A percentile compares a stretch with the other conserved stretches of the same genome.
Evolutionary conservation across 2,797 vertebrate species (phyloP).

Genomic region (Ibycter americanus): DNA sequence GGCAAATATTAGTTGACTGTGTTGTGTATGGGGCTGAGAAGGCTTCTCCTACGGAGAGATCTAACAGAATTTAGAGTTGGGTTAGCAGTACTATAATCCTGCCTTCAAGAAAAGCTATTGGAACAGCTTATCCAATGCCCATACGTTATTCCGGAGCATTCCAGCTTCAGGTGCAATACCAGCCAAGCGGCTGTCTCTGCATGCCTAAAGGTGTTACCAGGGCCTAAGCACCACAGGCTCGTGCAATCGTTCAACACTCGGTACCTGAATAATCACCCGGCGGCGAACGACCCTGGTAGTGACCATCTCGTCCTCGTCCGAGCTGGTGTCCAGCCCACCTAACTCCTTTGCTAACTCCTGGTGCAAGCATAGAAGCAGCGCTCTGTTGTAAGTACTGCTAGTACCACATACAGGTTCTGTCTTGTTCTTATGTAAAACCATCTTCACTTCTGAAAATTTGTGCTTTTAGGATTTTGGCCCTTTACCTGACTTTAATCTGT

Average conservation of each 20-base stretch:
- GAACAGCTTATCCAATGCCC: background rate
- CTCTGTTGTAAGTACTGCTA: background rate
- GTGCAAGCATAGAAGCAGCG: slow-evolving; percentile 80
- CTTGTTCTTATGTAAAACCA: background rate
- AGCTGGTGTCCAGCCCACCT: slow-evolving; percentile 91
- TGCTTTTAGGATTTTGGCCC: background rate
- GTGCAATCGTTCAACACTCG: slow-evolving; percentile 46
- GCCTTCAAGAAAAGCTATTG: background rate
- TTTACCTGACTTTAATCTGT: background rate
- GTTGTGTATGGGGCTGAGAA: background rate
- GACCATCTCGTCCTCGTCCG: slow-evolving; percentile 92
- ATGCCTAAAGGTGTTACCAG: background rate
- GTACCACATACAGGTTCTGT: background rate
- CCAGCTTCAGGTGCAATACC: background rate
- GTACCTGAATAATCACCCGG: slow-evolving; percentile 97
- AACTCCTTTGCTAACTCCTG: slow-evolving; percentile 93
- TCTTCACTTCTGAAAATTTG: background rate
- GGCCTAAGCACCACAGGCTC: background rate
- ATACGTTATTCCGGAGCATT: slow-evolving; percentile 34
- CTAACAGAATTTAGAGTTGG: background rate
- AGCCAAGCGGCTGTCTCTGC: background rate
- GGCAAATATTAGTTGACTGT: background rate
- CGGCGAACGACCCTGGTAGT: slow-evolving; percentile 96
- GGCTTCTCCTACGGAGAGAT: background rate
- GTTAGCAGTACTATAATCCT: background rate